Conservation (phyloP, 2,888 invertebrate genomes). For the Lochmaea capreae region DNA sequence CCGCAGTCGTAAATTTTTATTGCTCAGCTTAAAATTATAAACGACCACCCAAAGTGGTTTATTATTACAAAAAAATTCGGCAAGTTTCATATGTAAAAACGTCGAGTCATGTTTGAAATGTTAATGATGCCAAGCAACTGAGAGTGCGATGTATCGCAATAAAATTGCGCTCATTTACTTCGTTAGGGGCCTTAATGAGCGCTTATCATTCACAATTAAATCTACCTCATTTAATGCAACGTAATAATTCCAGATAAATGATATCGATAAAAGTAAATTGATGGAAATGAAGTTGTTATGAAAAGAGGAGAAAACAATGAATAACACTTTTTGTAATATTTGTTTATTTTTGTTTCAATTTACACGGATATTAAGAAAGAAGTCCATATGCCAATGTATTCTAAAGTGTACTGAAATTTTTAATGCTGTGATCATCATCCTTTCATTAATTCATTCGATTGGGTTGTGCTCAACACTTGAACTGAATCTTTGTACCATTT, state of each 20-base stretch:
- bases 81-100: background rate
- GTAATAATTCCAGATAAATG: slow-evolving; percentile 22
- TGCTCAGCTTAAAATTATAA: background rate
- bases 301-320: background rate
- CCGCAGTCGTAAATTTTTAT: background rate
- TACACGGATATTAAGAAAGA: no score
- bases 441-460: no score
- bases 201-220: slow-evolving; percentile 28
- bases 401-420: no score
- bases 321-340: no score
- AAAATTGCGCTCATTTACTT: slow-evolving; percentile 29
- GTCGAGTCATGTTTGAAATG: slow-evolving; percentile 9
- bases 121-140: slow-evolving; percentile 15
- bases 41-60: slow-evolving; percentile 16
- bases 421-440: no score
- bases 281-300: slow-evolving; percentile 1
- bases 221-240: slow-evolving; percentile 27
- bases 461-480: no score
- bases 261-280: slow-evolving; percentile 20
- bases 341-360: no score
- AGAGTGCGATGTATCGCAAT: slow-evolving; percentile 22
- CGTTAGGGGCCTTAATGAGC: slow-evolving; percentile 27
- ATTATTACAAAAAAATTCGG: slow-evolving; percentile 6
- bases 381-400: no score
- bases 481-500: no score